Evolutionary conservation across 1,140 invertebrate species (phyloP).

Genomic region (Limonius californicus): DNA sequence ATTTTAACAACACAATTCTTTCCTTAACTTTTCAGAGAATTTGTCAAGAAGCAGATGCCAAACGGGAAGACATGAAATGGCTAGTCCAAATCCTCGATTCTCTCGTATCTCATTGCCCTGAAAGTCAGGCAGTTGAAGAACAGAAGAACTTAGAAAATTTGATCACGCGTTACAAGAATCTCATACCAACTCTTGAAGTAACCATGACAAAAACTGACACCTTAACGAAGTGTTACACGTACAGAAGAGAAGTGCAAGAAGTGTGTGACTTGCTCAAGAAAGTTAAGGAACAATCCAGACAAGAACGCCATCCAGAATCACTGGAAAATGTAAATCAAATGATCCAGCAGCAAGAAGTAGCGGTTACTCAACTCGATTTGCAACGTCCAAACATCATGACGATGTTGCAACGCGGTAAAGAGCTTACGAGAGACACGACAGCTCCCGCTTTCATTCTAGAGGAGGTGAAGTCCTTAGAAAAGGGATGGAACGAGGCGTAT

Average conservation of each 20-base stretch:
- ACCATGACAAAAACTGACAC: constrained; percentile 89
- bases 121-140: constrained; percentile 71
- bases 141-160: constrained; percentile 78
- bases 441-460: constrained; percentile 81
- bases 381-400: constrained; percentile 83
- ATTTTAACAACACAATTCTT: too few species aligned
- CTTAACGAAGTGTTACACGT: constrained; percentile 88
- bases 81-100: constrained; percentile 85
- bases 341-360: constrained; percentile 73
- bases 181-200: constrained; percentile 88
- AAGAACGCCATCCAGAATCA: constrained; percentile 61
- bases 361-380: constrained; percentile 77
- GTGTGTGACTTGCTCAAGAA: constrained; percentile 71
- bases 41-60: constrained; percentile 82
- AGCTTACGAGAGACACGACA: constrained; percentile 78
- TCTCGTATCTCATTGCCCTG: constrained; percentile 75
- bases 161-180: constrained; percentile 80
- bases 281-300: constrained; percentile 68
- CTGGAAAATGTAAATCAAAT: constrained; percentile 70
- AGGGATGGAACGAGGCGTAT: constrained; percentile 84
- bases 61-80: constrained; percentile 92
- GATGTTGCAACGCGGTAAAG: constrained; percentile 86
- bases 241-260: constrained; percentile 81
- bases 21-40: constrained; percentile 64
- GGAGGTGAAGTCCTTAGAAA: constrained; percentile 79